Evolutionary conservation across 2,113 vertebrate species (phyloP), one percentile per base, ranked within the genome.

Genomic region (Eptesicus fuscus): DNA sequence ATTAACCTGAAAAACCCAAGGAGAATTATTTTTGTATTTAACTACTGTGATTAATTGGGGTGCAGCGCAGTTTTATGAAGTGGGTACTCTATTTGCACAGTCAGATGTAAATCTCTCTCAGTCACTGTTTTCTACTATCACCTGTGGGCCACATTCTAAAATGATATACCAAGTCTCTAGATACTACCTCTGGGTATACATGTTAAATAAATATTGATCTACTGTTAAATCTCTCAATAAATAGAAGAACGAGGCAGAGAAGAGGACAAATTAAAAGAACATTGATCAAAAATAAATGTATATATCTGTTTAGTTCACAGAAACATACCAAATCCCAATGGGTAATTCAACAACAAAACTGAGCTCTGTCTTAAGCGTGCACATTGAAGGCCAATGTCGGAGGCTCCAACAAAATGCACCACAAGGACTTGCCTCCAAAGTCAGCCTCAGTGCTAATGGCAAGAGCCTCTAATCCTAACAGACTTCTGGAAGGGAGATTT

Each of bases 11-110:
- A 77, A 94, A 77, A 59, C 4, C 23, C 9, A 53, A 77, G 59
- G 28, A 11, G 23, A 42, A 28, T 37, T 76, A 73, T 63, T 44
- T 73, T 87, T 84, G 44, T 32, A 63, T 91, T 92, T 80, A 88
- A 44, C 42, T 35, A 71, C 67, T 25, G 22, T 65, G 17, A n/a
- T 69, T 93, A 79, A 79, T 44, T 44, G 56, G 37, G 32, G 63
- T 12, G 25, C 40, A 67, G 84, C 70, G 47, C 14, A 74, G 63
- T 92, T 96, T 95, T 93, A 92, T 35, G 71, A 95, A 92, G 92
- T 44, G 80, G 9, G 7, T 35, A 14, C 30, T 94, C 25, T 53
- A 74, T 87, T 13, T 92, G 14, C 18, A 74, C 37, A 77, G 63
- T 83, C 79, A 93, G 69, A 86, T 3, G 2, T 35, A 90, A 90